These are phyloP conservation scores for Ammodytes dubius DNA, from an alignment of 2,113 vertebrate genomes.

Conservation along the genomic window DNA sequence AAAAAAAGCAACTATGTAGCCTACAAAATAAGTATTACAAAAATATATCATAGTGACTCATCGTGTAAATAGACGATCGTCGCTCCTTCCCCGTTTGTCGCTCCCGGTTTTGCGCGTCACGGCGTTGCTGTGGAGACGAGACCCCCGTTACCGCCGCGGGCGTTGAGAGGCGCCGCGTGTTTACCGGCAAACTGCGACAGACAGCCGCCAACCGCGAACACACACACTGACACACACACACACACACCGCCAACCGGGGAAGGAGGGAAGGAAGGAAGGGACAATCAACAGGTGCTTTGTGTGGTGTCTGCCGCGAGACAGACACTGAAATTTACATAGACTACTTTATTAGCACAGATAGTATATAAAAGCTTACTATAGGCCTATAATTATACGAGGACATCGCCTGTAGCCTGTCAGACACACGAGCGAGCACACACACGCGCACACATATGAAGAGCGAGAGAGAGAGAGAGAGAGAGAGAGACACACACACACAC, in stretches of 20 bases:
- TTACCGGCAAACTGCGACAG: slow-evolving; percentile 60
- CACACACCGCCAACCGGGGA: no score
- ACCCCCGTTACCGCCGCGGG: slow-evolving; percentile 63
- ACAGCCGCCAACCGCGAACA: slow-evolving; percentile 37
- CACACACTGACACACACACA: no score
- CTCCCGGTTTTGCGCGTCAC: slow-evolving; percentile 71
- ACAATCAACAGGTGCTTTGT: slow-evolving; percentile 56
- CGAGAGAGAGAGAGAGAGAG: no score
- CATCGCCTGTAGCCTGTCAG: slow-evolving; percentile 44
- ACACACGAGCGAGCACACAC: slow-evolving; percentile 25
- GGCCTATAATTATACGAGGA: slow-evolving; percentile 37
- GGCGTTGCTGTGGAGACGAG: slow-evolving; percentile 77
- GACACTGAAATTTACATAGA: slow-evolving; percentile 29
- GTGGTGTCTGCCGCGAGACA: background rate
- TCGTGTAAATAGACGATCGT: slow-evolving; percentile 57
- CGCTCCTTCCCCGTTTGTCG: slow-evolving; percentile 48
- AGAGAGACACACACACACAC: background rate
- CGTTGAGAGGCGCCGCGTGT: slow-evolving; percentile 54
- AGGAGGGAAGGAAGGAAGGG: background rate
- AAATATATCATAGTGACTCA: background rate
- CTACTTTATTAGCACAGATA: background rate
- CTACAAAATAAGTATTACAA: no score
- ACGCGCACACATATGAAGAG: background rate
- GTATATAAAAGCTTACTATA: no score
- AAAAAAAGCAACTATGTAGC: no score